These are phyloP conservation scores for Ellobius talpinus DNA, from an alignment of 2,113 vertebrate genomes.

Conservation along the genomic window DNA sequence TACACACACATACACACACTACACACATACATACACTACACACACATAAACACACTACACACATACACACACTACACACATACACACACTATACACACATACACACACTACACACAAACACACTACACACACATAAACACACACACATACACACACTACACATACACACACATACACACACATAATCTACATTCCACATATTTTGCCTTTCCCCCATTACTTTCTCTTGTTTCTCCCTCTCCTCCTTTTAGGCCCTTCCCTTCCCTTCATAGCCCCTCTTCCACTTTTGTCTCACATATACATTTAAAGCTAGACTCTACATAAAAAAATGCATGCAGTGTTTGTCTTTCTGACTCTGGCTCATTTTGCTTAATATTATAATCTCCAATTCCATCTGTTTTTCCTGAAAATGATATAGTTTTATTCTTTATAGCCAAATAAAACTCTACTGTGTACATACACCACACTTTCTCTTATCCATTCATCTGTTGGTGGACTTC, in stretches of 20 bases:
- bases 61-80: neutral
- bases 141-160: neutral
- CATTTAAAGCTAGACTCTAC: neutral
- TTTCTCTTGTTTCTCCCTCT: neutral
- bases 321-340: neutral
- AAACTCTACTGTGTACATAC: neutral
- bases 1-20: neutral
- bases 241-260: neutral
- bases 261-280: neutral
- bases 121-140: accelerated
- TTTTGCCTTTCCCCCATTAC: neutral
- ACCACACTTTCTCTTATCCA: neutral
- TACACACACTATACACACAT: neutral
- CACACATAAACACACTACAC: neutral
- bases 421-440: neutral
- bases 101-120: neutral
- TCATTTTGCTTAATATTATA: neutral
- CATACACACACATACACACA: neutral
- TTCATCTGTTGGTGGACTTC: neutral
- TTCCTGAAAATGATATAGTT: neutral
- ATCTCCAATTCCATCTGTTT: neutral
- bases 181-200: neutral
- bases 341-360: neutral
- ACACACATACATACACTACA: neutral
- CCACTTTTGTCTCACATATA: neutral